phyloP scores from a whole-genome alignment of 1,140 invertebrate species.

The Ooceraea biroi region DNA sequence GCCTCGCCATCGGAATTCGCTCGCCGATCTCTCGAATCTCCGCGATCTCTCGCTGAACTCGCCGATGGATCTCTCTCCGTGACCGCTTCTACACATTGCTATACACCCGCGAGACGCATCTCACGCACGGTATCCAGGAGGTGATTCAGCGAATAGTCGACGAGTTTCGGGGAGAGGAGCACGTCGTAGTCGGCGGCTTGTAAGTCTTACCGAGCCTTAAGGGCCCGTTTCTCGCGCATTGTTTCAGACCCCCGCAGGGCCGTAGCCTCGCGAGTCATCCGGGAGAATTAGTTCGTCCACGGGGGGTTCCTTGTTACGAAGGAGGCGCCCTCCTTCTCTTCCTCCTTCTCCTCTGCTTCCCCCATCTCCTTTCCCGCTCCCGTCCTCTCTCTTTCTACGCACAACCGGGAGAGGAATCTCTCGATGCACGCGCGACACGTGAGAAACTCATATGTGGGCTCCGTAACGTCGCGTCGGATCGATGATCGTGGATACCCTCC shows the following conservation, averaged over 20 bases:
- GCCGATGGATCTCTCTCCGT: conserved; percentile 50
- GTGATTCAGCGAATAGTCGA: conserved; percentile 79
- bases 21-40: neutral
- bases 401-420: conserved; percentile 54
- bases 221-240: conserved; percentile 83
- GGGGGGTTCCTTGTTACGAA: conserved; percentile 85
- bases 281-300: conserved; percentile 85
- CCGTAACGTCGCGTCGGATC: conserved; percentile 47
- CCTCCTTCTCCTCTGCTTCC: conserved; percentile 18
- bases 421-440: conserved; percentile 69
- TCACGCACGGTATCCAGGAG: conserved; percentile 66
- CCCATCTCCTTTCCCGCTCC: neutral
- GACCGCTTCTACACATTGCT: conserved; percentile 73
- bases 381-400: conserved; percentile 3
- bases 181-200: conserved; percentile 65
- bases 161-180: conserved; percentile 61
- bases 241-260: conserved; percentile 85
- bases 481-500: conserved; percentile 38
- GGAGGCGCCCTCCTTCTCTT: conserved; percentile 70
- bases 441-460: conserved; percentile 70
- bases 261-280: conserved; percentile 84
- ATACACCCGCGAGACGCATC: conserved; percentile 64
- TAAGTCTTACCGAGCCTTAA: conserved; percentile 71
- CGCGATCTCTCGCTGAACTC: conserved; percentile 31
- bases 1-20: conserved; percentile 31